Percentiles rank a stretch among this genome's conserved stretches.
These are phyloP conservation scores for Battus philenor DNA, from an alignment of 1,140 invertebrate species.

Conservation along the genomic window DNA sequence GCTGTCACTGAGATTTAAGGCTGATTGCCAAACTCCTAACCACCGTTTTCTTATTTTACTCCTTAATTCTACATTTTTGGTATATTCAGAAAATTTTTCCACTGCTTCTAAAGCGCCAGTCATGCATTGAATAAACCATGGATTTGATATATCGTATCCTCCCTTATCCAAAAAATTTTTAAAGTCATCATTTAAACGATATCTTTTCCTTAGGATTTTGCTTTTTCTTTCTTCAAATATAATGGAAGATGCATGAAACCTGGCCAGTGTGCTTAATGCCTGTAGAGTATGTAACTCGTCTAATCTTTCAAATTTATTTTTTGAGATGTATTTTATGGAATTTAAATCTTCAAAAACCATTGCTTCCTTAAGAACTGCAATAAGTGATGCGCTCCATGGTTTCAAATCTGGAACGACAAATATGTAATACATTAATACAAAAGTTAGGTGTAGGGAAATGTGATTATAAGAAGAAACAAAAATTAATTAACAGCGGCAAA, in stretches of 20 bases:
- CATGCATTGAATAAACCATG: constrained; percentile 57
- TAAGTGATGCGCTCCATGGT: constrained; percentile 46
- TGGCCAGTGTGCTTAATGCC: constrained; percentile 48
- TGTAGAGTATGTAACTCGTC: constrained; percentile 49
- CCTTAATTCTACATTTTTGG: constrained; percentile 23
- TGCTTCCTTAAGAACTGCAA: constrained; percentile 38
- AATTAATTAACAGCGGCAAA: no score
- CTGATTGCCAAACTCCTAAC: constrained; percentile 41
- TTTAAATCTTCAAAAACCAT: constrained; percentile 62
- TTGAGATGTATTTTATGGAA: constrained; percentile 34
- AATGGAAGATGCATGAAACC: constrained; percentile 57
- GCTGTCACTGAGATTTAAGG: constrained; percentile 31
- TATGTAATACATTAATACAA: no score
- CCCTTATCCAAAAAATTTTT: constrained; percentile 32
- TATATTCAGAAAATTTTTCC: constrained; percentile 47
- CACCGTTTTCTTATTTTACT: constrained; percentile 41
- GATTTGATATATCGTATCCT: constrained; percentile 33
- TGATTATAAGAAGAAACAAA: no score
- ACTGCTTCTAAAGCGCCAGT: constrained; percentile 42
- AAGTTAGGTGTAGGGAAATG: no score
- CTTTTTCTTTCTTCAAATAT: constrained; percentile 52
- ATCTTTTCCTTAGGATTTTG: constrained; percentile 25
- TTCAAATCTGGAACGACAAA: constrained; percentile 49
- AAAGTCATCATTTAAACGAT: constrained; percentile 43
- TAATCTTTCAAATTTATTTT: constrained; percentile 49